Percentiles rank a stretch among this genome's conserved stretches.
Evolutionary conservation across 2,888 invertebrate species (phyloP).

Genomic region (Leucania comma): DNA sequence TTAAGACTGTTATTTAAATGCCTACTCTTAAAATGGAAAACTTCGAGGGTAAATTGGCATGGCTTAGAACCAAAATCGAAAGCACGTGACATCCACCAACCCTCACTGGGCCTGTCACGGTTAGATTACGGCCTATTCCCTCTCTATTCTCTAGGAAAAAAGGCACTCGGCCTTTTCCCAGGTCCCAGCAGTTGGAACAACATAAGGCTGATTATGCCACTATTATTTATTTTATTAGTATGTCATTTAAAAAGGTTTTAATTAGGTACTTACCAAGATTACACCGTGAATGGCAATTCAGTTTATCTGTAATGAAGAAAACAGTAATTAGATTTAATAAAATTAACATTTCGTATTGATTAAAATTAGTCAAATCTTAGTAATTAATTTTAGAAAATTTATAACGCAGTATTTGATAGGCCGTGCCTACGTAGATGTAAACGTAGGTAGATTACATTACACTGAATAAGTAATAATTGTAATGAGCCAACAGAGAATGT

Average conservation of each 20-base stretch:
- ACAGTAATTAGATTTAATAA: slow-evolving; percentile 25
- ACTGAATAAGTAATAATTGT: not conserved
- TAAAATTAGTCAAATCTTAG: not conserved
- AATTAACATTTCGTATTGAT: not conserved
- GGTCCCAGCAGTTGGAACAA: no score
- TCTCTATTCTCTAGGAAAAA: no score
- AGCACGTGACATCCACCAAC: no score
- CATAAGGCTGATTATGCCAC: no score
- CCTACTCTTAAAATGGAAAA: no score
- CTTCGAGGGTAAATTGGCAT: no score
- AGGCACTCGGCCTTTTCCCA: no score
- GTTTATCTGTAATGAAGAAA: slow-evolving; percentile 51
- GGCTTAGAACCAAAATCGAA: no score
- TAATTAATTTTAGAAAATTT: slow-evolving; percentile 4
- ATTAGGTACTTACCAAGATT: slow-evolving; percentile 44
- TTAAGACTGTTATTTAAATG: not conserved
- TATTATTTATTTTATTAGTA: no score
- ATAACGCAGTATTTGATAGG: not conserved
- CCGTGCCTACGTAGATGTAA: not conserved
- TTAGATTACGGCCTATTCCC: no score
- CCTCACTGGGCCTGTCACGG: no score
- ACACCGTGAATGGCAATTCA: slow-evolving; percentile 21
- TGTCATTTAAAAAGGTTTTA: no score
- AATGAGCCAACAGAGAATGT: not conserved
- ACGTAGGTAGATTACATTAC: not conserved